phyloP scores from a whole-genome alignment of 1,140 invertebrate species.

The Pseudomyrmex dendroicus region DNA sequence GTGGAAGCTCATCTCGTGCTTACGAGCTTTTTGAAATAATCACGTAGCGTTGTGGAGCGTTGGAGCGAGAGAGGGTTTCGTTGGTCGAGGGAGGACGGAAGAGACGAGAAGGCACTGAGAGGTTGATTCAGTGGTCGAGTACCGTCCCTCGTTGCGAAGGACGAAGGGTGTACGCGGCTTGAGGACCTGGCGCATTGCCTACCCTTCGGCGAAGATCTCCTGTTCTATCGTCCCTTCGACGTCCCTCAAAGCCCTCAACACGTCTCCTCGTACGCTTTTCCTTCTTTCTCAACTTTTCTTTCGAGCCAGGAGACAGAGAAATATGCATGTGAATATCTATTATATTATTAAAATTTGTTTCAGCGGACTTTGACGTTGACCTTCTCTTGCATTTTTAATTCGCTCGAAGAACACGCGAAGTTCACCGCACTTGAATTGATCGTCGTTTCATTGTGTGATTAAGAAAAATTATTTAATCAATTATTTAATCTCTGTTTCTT shows the following conservation, averaged over 20 bases:
- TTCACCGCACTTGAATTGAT: slow-evolving; percentile 6
- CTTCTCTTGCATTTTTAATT: slow-evolving; percentile 27
- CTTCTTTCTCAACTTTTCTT: slow-evolving; percentile 15
- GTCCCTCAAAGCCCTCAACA: not conserved
- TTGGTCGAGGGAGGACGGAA: slow-evolving; percentile 54
- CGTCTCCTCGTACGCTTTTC: not conserved
- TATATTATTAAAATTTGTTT: slow-evolving; percentile 43
- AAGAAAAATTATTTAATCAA: not conserved
- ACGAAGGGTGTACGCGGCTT: slow-evolving; percentile 73
- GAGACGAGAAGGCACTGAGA: slow-evolving; percentile 69
- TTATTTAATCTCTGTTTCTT: not conserved
- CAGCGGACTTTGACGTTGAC: slow-evolving; percentile 25
- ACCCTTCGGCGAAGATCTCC: slow-evolving; percentile 45
- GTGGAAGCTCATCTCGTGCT: slow-evolving; percentile 73
- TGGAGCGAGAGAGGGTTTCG: slow-evolving; percentile 73
- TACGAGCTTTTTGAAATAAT: slow-evolving; percentile 83
- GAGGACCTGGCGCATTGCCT: slow-evolving; percentile 69
- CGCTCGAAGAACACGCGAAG: not conserved
- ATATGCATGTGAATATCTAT: not conserved
- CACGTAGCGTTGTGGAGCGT: slow-evolving; percentile 82
- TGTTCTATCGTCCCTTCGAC: slow-evolving; percentile 40
- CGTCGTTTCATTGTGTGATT: not conserved
- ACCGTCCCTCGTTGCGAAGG: slow-evolving; percentile 76
- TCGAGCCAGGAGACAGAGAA: not conserved
- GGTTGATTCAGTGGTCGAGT: slow-evolving; percentile 81